Percentiles rank a stretch among this genome's conserved stretches.
Evolutionary conservation across 2,113 vertebrate genomes (phyloP).

Genomic region (Mustelus asterias): DNA sequence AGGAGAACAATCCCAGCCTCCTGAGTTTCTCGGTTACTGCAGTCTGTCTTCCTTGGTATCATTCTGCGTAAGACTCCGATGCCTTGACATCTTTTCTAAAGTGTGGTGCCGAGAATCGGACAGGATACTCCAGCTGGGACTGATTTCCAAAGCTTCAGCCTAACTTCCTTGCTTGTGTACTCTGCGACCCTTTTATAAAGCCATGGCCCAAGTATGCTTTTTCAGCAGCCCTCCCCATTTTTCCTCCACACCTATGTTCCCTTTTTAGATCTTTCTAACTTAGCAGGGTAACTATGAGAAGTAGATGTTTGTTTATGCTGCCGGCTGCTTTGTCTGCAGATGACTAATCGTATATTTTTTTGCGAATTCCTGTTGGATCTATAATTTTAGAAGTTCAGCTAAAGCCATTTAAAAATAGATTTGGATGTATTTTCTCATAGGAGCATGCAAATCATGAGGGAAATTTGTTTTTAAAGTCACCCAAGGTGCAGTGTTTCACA

Average conservation of each 20-base stretch:
- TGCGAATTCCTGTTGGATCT: constrained; percentile 14
- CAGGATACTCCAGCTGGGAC: neutral
- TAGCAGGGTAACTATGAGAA: neutral
- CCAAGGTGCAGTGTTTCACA: neutral
- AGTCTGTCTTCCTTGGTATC: neutral
- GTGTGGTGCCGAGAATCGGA: neutral
- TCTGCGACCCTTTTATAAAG: neutral
- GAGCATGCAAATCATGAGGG: neutral
- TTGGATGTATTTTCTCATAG: neutral
- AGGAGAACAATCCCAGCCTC: neutral
- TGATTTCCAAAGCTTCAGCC: neutral
- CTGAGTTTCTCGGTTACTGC: neutral
- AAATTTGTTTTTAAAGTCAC: constrained; percentile 14
- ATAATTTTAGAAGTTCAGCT: constrained; percentile 21
- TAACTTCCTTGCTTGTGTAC: neutral
- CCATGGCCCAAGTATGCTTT: neutral
- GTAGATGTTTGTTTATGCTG: constrained; percentile 5
- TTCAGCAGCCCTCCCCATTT: neutral
- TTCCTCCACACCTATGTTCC: neutral
- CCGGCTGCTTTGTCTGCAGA: constrained; percentile 6
- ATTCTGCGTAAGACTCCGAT: neutral
- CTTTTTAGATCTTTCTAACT: neutral
- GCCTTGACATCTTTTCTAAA: too few relatives aligned
- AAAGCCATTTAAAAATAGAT: constrained; percentile 16
- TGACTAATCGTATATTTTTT: neutral